Percentiles rank a stretch among this genome's conserved stretches.
phyloP scores from a whole-genome alignment of 2,797 vertebrate genomes.

The Amphiprion clarkii region DNA sequence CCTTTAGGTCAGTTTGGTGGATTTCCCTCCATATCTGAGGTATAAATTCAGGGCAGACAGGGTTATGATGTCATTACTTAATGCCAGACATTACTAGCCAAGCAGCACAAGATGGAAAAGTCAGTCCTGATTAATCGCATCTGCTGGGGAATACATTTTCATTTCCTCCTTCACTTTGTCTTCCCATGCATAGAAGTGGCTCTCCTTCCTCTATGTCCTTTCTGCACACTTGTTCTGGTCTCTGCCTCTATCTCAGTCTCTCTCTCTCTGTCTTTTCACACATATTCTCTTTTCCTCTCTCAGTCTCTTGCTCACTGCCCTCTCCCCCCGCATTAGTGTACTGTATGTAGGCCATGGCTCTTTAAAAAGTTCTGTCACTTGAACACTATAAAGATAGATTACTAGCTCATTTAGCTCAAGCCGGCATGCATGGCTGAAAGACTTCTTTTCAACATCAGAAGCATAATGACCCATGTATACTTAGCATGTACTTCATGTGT shows the following conservation, averaged over 20 bases:
- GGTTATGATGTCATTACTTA: slow-evolving; percentile 83
- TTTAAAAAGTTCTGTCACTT: slow-evolving; percentile 71
- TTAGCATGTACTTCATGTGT: slow-evolving; percentile 27
- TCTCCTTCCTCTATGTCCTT: slow-evolving; percentile 57
- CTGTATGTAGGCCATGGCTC: slow-evolving; percentile 74
- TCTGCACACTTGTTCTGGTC: slow-evolving; percentile 61
- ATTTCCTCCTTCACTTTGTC: slow-evolving; percentile 72
- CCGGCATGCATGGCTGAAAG: slow-evolving; percentile 18
- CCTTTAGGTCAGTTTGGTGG: slow-evolving; percentile 66
- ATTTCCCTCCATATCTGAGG: slow-evolving; percentile 65
- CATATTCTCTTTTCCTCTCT: slow-evolving; percentile 46
- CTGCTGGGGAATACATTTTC: slow-evolving; percentile 77
- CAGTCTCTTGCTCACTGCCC: slow-evolving; percentile 35
- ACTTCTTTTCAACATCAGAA: slow-evolving; percentile 17
- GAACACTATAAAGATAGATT: slow-evolving; percentile 60
- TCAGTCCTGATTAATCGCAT: slow-evolving; percentile 81
- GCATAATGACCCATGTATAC: slow-evolving; percentile 37
- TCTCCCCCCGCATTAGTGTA: slow-evolving; percentile 56
- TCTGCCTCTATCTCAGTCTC: slow-evolving; percentile 33
- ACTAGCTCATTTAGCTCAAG: slow-evolving; percentile 43
- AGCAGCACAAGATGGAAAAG: slow-evolving; percentile 82
- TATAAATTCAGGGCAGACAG: slow-evolving; percentile 77
- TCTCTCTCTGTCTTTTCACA: slow-evolving; percentile 51
- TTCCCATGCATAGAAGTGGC: slow-evolving; percentile 46
- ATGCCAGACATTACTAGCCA: slow-evolving; percentile 79